Conservation (phyloP, 2,113 vertebrate genomes). For the Myrmecobius fasciatus region DNA sequence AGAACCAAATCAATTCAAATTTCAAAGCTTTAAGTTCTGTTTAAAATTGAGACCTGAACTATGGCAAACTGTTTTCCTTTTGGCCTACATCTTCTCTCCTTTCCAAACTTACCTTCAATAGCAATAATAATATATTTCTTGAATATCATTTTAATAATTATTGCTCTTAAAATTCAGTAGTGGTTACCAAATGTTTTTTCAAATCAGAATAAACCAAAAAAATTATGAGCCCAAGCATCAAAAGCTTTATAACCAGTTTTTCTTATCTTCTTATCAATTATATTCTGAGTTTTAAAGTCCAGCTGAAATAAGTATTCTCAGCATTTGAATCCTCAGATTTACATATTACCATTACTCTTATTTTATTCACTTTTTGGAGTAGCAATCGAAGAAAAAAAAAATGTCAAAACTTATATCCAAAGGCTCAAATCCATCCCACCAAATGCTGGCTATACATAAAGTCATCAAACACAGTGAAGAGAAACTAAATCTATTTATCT, state of each 20-base stretch:
- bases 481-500: not conserved
- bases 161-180: not conserved
- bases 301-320: not conserved
- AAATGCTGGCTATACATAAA: not conserved
- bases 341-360: not conserved
- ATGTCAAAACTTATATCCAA: not conserved
- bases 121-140: constrained; percentile 1
- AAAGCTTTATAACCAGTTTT: not conserved
- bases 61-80: constrained; percentile 8
- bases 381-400: not conserved
- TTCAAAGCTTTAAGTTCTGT: not conserved
- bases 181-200: not conserved
- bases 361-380: not conserved
- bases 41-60: constrained; percentile 23
- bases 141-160: constrained; percentile 31
- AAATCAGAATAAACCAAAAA: constrained; percentile 5
- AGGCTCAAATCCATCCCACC: not conserved
- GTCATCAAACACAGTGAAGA: not conserved
- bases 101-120: not conserved
- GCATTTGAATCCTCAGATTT: not conserved
- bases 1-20: constrained; percentile 23
- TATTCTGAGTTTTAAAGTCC: not conserved
- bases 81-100: constrained; percentile 22
- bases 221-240: not conserved
- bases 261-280: not conserved